phyloP scores from a whole-genome alignment of 2,797 vertebrate species.

The Diplodus sargus region DNA sequence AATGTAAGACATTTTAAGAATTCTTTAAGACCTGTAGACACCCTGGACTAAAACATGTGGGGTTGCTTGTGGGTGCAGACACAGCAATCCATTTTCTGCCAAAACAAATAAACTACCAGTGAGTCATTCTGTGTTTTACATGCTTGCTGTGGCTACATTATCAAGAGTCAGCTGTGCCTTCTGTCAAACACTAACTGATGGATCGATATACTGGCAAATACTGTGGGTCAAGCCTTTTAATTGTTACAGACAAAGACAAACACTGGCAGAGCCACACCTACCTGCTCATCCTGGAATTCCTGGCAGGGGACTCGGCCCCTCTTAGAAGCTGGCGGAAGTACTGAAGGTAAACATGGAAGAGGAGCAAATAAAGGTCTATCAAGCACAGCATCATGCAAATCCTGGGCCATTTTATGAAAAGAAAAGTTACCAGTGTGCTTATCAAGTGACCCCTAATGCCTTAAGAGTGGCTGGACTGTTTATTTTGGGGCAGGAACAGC shows the following conservation, averaged over 20 bases:
- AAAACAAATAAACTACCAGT: background rate
- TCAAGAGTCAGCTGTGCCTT: background rate
- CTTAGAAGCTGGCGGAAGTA: conserved; percentile 96
- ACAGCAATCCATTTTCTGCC: background rate
- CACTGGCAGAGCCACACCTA: conserved; percentile 58
- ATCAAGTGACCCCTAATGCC: background rate
- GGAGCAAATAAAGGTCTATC: conserved; percentile 11
- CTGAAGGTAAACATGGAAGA: conserved; percentile 73
- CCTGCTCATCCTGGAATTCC: conserved; percentile 96
- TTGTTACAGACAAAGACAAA: background rate
- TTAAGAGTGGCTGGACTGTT: background rate
- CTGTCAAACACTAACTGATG: background rate
- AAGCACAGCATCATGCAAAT: conserved; percentile 2
- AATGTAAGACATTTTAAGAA: too few species aligned
- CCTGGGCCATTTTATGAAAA: background rate
- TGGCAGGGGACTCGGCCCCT: conserved; percentile 95
- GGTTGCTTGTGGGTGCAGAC: conserved; percentile 4
- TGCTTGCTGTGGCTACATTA: conserved; percentile 4
- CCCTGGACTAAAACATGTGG: background rate
- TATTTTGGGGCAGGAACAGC: conserved; percentile 13
- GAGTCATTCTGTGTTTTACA: background rate
- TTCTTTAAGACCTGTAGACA: too few species aligned
- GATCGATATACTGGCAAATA: background rate
- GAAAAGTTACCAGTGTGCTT: background rate
- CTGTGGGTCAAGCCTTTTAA: conserved; percentile 1